phyloP scores from a whole-genome alignment of 2,113 vertebrate species.

The Ciconia boyciana region DNA sequence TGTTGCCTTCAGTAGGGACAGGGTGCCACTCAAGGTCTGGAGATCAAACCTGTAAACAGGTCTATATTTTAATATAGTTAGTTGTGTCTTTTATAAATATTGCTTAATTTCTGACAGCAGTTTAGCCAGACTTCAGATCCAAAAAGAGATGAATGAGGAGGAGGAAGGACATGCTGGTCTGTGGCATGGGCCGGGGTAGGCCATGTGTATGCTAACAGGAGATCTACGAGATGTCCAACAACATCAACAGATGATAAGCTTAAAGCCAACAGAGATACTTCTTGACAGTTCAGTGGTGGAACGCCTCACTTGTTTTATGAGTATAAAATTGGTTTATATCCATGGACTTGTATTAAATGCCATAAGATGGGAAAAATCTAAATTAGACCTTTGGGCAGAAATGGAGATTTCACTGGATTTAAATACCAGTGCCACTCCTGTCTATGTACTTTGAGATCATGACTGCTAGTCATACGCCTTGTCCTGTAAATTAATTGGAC shows the following conservation, averaged over 20 bases:
- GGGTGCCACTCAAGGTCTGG: not conserved
- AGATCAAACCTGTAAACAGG: not conserved
- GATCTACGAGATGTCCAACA: not conserved
- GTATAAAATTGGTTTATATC: not conserved
- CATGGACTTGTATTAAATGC: not conserved
- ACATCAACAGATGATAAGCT: not conserved
- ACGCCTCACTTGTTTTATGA: not conserved
- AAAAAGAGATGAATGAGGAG: not conserved
- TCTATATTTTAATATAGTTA: not conserved
- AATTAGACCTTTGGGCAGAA: not conserved
- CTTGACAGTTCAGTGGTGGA: not conserved
- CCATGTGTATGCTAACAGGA: not conserved
- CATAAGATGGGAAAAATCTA: not conserved
- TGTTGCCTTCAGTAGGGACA: not conserved
- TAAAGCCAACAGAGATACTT: not conserved
- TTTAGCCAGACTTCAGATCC: not conserved
- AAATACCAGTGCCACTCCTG: not conserved
- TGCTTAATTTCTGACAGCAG: not conserved
- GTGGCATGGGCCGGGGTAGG: not conserved
- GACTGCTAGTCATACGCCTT: not conserved
- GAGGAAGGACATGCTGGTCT: not conserved
- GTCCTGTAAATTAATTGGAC: not conserved
- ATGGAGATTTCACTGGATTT: not conserved
- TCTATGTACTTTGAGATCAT: not conserved
- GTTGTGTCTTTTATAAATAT: not conserved